A percentile compares a stretch with the other conserved stretches of the same genome.
These are phyloP conservation scores for Bombycilla garrulus DNA, from an alignment of 2,113 vertebrate species.

Conservation along the genomic window DNA sequence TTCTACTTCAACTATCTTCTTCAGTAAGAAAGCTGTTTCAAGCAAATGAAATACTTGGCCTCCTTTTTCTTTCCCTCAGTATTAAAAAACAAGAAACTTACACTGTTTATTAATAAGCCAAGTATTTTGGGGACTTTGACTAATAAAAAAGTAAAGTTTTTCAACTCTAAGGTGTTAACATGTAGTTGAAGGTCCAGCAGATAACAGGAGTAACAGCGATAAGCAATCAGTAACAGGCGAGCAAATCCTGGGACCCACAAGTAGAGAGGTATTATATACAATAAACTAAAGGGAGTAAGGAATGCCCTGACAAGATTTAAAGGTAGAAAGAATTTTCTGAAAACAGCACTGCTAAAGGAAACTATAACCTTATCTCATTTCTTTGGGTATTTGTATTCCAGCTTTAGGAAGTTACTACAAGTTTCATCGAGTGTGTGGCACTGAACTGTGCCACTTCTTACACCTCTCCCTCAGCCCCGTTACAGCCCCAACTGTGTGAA, in stretches of 20 bases:
- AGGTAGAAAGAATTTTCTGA: background rate
- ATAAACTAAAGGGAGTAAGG: background rate
- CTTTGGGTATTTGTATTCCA: background rate
- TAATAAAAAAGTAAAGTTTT: background rate
- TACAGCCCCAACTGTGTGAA: background rate
- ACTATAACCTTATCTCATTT: background rate
- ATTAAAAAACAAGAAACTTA: background rate
- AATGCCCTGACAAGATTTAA: background rate
- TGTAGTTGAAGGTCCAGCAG: background rate
- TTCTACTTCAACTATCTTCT: background rate
- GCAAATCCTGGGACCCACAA: background rate
- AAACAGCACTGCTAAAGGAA: background rate
- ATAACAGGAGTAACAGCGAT: background rate
- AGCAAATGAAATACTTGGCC: background rate
- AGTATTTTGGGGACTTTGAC: background rate
- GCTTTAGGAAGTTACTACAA: background rate
- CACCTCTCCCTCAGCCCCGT: background rate
- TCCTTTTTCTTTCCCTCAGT: background rate
- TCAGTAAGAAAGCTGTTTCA: background rate
- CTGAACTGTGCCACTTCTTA: background rate
- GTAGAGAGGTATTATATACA: background rate
- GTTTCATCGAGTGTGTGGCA: accelerated
- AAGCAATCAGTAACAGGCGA: background rate
- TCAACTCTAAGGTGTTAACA: background rate
- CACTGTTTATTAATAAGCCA: background rate